Base-by-base conservation (phyloP, 1,140 invertebrate genomes). In the Ephestia elutella region DNA sequence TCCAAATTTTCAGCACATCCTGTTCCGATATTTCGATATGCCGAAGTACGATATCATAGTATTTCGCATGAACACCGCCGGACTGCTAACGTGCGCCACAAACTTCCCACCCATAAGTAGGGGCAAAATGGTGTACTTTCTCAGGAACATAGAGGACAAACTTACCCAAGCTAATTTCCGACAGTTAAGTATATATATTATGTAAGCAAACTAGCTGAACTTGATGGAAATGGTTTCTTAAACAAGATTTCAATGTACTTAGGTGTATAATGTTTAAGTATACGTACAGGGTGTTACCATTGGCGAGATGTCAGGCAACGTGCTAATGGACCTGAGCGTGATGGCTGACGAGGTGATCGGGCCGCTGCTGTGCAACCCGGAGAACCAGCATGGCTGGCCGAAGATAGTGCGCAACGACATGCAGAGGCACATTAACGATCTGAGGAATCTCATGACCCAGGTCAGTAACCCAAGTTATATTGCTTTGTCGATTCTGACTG, bases 261-360 rank as follows among this genome's bases (percentile, higher is more conserved):
- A 32, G 25, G 8, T 28, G 8, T 44, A 44, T 44, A n/a, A 44
- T 44, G n/a, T 32, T 2, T 15, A 17, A 44, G 7, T 44, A 5
- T 15, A 17, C 2, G 0, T 44, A 15, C 38, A 89, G 89, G 60
- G 56, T 18, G 70, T 97, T 7, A 90, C 94, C n/a, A 93, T 93
- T 65, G 96, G 96, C 7, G 96, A 97, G 80, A 90, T 97, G 71
- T 92, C 94, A 1, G 91, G 92, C 1, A 93, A 93, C 65, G 93
- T 95, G 0, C 86, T 97, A 0, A 94, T 96, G 57, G 95, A 96
- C 75, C 75, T 97, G 0, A 91, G 92, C 19, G 90, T 93, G 10
- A 91, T 96, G 70, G 91, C 96, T 2, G 95, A 97, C 73, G 93
- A 96, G 72, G 95, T 96, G 73, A 91, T 96, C 18, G 89, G 94